A percentile compares a stretch with the other conserved stretches of the same genome.
These are phyloP conservation scores for Octomys mimax DNA, from an alignment of 2,797 vertebrate genomes.

Conservation along the genomic window DNA sequence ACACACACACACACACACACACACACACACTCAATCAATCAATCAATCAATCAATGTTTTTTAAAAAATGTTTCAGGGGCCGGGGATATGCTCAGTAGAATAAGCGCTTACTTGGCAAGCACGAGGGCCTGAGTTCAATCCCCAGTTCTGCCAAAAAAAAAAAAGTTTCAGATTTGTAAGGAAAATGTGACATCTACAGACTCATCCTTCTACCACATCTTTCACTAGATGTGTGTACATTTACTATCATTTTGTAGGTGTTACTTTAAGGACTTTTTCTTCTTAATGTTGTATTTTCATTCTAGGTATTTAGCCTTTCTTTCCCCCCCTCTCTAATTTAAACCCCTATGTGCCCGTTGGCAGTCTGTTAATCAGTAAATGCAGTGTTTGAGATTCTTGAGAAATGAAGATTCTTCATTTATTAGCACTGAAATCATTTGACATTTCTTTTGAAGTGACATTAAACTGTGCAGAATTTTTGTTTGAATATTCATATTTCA, in stretches of 20 bases:
- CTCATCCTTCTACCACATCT: constrained; percentile 2
- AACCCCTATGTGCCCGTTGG: background rate
- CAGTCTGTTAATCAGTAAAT: background rate
- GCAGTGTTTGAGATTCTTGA: background rate
- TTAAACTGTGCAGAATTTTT: background rate
- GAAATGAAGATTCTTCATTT: background rate
- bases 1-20: too few species aligned
- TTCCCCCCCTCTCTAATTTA: background rate
- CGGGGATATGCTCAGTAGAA: too few species aligned
- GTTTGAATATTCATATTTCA: constrained; percentile 1
- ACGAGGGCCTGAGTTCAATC: too few species aligned
- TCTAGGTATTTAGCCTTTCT: background rate
- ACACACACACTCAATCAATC: too few species aligned
- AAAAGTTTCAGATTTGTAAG: constrained; percentile 10
- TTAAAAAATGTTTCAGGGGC: background rate
- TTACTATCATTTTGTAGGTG: constrained; percentile 61
- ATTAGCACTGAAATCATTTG: background rate
- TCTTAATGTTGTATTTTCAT: constrained; percentile 2
- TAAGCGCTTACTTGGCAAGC: too few species aligned
- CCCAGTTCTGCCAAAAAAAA: too few species aligned
- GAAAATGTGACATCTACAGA: constrained; percentile 5
- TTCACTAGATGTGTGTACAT: background rate
- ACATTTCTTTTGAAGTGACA: constrained; percentile 38
- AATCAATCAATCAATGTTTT: too few species aligned
- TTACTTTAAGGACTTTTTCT: background rate